Base-by-base conservation (phyloP, 1,140 invertebrate species). In the Zaprionus africanus region DNA sequence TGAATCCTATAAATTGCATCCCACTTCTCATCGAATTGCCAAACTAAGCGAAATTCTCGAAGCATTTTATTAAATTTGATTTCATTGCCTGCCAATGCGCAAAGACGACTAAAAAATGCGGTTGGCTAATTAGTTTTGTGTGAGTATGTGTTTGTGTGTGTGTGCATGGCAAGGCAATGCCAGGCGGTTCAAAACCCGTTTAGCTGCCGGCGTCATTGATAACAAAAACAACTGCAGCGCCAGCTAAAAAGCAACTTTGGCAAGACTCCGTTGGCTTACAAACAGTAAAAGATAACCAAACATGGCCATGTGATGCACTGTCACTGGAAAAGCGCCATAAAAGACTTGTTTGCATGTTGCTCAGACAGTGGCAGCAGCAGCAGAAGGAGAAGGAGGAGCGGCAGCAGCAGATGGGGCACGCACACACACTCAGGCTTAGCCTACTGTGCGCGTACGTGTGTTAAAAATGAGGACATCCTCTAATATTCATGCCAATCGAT, bases 401-500 rank as follows among this genome's bases (percentile, higher is more conserved):
- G 12, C 57, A 68, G 76, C 31, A 53, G 54, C 66, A 67, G 78
- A 6, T n/a, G 15, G 11, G 31, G 53, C 53, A 54, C 46, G 57
- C 15, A 61, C 31, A 62, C 31, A 63, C n/a, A 64, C 43, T 62
- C 53, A 68, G 75, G 26, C 69, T 67, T 59, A 62, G 65, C 61
- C 53, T 54, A 61, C 63, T 49, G 26, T 64, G 34, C 56, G 72
- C 60, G 13, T 41, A 19, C 58, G 31, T 57, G 51, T 77, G 62
- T 81, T 43, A 9, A 46, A 87, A 88, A 81, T 83, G 83, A 87
- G 84, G 83, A 87, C 84, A 70, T 69, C 84, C 81, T 64, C 78
- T 87, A 87, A 87, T 87, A 87, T 88, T 86, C 84, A 87, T 84
- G 85, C 81, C 84, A 82, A 87, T 87, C 84, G 85, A 87, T 87